These are phyloP conservation scores for Uloborus plumipes DNA, from an alignment of 2,888 invertebrate species.

Conservation along the genomic window DNA sequence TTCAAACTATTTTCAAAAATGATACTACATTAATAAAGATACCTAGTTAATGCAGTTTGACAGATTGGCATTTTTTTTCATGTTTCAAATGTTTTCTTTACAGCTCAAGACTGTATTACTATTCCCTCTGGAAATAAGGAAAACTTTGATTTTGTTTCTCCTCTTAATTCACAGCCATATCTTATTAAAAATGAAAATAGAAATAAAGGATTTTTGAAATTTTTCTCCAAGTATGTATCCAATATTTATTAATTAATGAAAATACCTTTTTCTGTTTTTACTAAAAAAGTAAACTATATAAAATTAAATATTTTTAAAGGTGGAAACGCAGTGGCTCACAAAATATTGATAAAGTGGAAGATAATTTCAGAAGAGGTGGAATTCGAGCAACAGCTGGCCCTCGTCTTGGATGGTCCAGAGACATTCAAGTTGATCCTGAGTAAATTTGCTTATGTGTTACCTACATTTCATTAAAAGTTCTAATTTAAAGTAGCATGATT, in stretches of 20 bases:
- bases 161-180: constrained; percentile 34
- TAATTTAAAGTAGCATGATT: too few species aligned
- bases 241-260: too few species aligned
- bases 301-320: constrained; percentile 6
- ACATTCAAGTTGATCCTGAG: constrained; percentile 39
- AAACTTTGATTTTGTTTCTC: constrained; percentile 24
- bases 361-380: constrained; percentile 79
- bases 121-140: constrained; percentile 43
- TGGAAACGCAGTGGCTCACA: constrained; percentile 55
- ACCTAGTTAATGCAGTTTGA: too few species aligned
- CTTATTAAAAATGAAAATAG: constrained; percentile 69
- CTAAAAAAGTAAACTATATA: too few species aligned
- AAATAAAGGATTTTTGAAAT: constrained; percentile 78
- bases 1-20: too few species aligned
- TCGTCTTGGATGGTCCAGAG: constrained; percentile 73
- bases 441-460: constrained; percentile 7
- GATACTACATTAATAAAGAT: too few species aligned
- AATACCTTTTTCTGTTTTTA: too few species aligned
- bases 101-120: constrained; percentile 48
- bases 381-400: constrained; percentile 81
- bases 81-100: not conserved
- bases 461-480: too few species aligned
- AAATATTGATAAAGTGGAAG: constrained; percentile 69
- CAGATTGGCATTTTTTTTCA: too few species aligned
- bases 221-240: constrained; percentile 75